Percentiles rank a stretch among this genome's conserved stretches.
Evolutionary conservation across 2,113 vertebrate genomes (phyloP).

Genomic region (Oreochromis tanganicae): DNA sequence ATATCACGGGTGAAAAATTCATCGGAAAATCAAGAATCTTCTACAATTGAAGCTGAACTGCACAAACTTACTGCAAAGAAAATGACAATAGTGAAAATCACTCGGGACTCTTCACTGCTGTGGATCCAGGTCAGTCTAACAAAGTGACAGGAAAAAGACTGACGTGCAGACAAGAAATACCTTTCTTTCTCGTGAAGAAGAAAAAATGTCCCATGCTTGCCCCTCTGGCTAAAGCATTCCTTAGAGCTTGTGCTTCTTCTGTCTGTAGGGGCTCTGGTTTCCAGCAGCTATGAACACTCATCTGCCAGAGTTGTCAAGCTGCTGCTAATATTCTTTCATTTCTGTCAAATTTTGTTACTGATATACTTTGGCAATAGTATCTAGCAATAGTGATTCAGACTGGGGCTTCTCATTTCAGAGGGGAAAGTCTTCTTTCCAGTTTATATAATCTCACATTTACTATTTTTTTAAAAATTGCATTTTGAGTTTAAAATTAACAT

Average conservation of each 20-base stretch:
- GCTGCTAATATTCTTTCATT: neutral
- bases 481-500: neutral
- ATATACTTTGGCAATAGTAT: neutral
- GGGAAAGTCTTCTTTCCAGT: neutral
- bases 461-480: rapidly evolving
- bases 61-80: neutral
- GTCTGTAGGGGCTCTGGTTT: neutral
- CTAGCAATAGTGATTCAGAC: neutral
- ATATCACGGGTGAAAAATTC: neutral
- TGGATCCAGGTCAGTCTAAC: neutral
- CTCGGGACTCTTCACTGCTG: neutral
- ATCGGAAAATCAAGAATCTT: neutral
- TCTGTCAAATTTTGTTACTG: neutral
- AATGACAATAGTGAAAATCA: neutral
- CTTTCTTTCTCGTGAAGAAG: neutral
- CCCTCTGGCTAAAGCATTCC: neutral
- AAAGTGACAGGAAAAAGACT: neutral
- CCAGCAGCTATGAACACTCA: neutral
- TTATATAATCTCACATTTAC: neutral
- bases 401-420: neutral
- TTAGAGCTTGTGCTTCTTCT: neutral
- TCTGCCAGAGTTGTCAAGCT: neutral
- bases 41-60: neutral
- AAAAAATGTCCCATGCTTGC: neutral
- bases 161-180: neutral